Base-by-base conservation (phyloP, 2,888 invertebrate species). In the Platycnemis pennipes region DNA sequence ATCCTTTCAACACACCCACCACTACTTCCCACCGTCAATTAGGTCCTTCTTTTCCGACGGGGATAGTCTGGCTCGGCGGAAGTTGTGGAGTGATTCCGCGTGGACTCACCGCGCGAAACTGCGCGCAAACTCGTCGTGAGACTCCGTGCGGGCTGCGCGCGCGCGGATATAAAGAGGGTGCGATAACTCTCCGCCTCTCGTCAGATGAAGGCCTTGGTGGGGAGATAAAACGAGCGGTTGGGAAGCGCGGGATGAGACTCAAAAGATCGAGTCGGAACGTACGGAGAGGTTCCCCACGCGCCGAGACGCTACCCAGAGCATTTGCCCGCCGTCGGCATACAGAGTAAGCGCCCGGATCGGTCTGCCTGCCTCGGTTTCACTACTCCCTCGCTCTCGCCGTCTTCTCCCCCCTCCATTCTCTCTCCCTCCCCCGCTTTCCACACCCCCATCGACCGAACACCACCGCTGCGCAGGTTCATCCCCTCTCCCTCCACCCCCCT, bases 391-490 rank as follows among this genome's bases (percentile, higher is more conserved):
- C 11, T 16, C 53, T 26, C n/a, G 63, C 26, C n/a, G 5, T n/a
- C 63, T n/a, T n/a, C 26, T n/a, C n/a, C 63, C 63, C 49, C 63
- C 26, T 0, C 26, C 63, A 22, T 5, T 7, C 7, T 7, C 63
- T 7, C 26, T 26, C 26, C 31, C 37, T 0, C 26, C 77, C 77
- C 77, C 37, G 0, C 37, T 37, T 3, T 16, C 37, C 77, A 11
- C 77, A 16, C 77, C 77, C 77, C 77, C 77, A 37, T 37, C 31
- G 77, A 37, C 77, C 31, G 77, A 77, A 37, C 77, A 37, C 77
- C 77, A 37, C 77, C 77, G 77, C 37, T 77, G 77, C 77, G 77
- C 77, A 77, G 77, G 77, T 63, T 63, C 63, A 22, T 26, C 63
- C n/a, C 26, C 77, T 26, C 31, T 2, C 13, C 77, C 77, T 2